Evolutionary conservation across 2,797 vertebrate species (phyloP), one percentile per base, ranked within the genome.

Genomic region (Vipera ursinii): DNA sequence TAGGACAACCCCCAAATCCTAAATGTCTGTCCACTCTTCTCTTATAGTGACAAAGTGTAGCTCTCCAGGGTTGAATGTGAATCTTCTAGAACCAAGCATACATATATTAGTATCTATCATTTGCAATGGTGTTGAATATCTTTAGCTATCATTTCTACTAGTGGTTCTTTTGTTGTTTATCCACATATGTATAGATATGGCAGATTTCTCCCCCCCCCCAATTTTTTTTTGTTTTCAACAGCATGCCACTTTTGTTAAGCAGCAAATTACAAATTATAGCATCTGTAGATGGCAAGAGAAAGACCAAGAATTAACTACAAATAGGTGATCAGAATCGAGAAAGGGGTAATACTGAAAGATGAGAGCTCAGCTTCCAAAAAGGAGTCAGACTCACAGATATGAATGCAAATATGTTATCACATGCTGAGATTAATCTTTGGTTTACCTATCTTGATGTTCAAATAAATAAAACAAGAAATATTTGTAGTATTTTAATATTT

Each of bases 381-480:
- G 57, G 61, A 91, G 2, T 28, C 32, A 87, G 56, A 87, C 9
- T 65, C 38, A 56, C 44, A 10, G 20, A 57, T 48, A 78, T 9
- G 1, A 91, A 91, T 87, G 44, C n/a, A 87, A 61, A 89, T 87
- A 92, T 90, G 65, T 92, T 87, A 91, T 87, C 63, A 82, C 56
- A 61, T 51, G 14, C n/a, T 82, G 26, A 32, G 59, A 53, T 89
- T 53, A 20, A 82, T 87, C 51, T 91, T 44, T 24, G 48, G n/a
- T 53, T 86, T 48, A 63, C 53, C 3, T 24, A 6, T 87, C 17
- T 48, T 44, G 14, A 91, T 90, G 59, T 48, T 88, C 3, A 53
- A 32, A 32, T 32, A 32, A 32, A 32, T 32, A 32, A 32, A 32
- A 32, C 32, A 32, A 32, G 32, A 32, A 32, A 32, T 32, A 38